Percentiles rank a stretch among this genome's conserved stretches.
These are phyloP conservation scores for Uloborus plumipes DNA, from an alignment of 2,888 invertebrate species.

Conservation along the genomic window DNA sequence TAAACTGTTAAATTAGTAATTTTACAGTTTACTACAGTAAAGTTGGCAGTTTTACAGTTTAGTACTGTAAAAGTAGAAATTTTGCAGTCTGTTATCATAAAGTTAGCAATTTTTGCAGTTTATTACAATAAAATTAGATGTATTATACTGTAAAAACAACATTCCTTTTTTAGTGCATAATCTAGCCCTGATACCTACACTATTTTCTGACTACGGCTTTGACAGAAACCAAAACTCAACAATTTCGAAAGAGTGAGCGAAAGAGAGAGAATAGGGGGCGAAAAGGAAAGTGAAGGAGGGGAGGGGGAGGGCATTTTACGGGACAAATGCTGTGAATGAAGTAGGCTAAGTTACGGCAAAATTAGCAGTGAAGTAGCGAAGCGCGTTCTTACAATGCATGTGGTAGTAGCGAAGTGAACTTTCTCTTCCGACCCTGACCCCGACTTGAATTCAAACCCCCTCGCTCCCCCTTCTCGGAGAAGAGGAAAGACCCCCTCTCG, in stretches of 20 bases:
- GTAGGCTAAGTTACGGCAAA: constrained; percentile 2
- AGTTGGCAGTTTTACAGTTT: no score
- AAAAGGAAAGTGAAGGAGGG: constrained; percentile 11
- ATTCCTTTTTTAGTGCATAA: no score
- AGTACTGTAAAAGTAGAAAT: no score
- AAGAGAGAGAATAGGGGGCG: constrained; percentile 6
- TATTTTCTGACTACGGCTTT: no score
- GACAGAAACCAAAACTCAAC: constrained; percentile 14
- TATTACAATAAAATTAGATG: no score
- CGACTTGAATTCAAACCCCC: background rate
- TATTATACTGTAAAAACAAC: no score
- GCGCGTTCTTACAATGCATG: constrained; percentile 26
- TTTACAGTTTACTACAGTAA: no score
- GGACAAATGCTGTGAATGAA: constrained; percentile 31
- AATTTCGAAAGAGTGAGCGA: constrained; percentile 17
- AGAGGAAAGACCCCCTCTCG: constrained; percentile 33
- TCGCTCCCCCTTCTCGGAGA: constrained; percentile 12
- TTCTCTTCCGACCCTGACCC: constrained; percentile 56
- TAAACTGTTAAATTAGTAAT: no score
- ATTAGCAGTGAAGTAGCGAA: constrained; percentile 18
- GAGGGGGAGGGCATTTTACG: no score
- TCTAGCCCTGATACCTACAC: no score
- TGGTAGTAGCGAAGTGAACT: constrained; percentile 23
- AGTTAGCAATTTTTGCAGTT: no score
- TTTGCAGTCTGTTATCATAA: no score